These are phyloP conservation scores for Toxostoma redivivum DNA, from an alignment of 2,113 vertebrate genomes.

Conservation along the genomic window DNA sequence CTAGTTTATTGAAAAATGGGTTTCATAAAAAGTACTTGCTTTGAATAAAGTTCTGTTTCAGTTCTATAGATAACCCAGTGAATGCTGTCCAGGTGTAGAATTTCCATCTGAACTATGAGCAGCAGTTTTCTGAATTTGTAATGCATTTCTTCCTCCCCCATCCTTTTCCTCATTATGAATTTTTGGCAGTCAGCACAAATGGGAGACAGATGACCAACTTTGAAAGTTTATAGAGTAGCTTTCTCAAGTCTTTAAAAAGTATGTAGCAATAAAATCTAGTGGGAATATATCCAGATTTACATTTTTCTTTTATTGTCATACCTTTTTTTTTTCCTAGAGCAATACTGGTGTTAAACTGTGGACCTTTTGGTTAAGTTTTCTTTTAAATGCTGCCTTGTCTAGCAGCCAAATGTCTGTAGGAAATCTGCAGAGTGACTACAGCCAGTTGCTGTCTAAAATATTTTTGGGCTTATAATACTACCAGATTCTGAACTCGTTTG, in stretches of 20 bases:
- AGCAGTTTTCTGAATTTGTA: constrained; percentile 14
- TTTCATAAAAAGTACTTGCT: background rate
- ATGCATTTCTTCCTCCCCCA: background rate
- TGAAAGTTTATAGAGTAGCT: background rate
- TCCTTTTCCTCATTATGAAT: background rate
- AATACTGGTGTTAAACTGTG: background rate
- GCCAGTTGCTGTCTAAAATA: background rate
- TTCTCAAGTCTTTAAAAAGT: constrained; percentile 5
- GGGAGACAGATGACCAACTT: constrained; percentile 30
- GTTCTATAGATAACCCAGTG: background rate
- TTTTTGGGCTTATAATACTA: background rate
- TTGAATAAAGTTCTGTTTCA: background rate
- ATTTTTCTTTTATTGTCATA: background rate
- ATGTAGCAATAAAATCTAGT: background rate
- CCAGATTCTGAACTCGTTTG: background rate
- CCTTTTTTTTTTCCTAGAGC: background rate
- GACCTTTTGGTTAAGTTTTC: background rate
- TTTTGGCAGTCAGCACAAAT: constrained; percentile 37
- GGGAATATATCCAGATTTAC: background rate
- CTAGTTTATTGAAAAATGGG: background rate
- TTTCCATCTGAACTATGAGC: background rate
- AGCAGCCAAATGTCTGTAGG: background rate
- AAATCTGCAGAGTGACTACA: background rate
- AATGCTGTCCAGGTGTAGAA: background rate
- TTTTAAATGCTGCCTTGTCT: background rate